Evolutionary conservation across 2,888 invertebrate genomes (phyloP).

Genomic region (Mamestra brassicae): DNA sequence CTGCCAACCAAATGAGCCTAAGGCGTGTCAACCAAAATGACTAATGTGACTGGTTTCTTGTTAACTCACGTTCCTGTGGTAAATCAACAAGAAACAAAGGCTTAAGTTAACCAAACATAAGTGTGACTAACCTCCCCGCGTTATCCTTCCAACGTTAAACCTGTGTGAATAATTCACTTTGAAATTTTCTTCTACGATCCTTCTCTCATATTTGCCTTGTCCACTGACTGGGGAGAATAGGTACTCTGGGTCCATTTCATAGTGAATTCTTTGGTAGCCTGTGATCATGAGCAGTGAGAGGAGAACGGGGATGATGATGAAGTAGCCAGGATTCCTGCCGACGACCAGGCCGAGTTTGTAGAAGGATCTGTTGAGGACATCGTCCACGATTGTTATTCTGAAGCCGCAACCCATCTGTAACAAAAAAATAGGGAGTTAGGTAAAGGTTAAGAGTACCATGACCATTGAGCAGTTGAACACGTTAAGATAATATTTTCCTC

Average conservation of each 20-base stretch:
- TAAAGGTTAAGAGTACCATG: too few species aligned
- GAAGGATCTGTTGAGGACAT: conserved; percentile 94
- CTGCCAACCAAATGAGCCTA: not conserved
- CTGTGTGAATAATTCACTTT: conserved; percentile 96
- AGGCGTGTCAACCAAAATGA: conserved; percentile 28
- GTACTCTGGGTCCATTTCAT: conserved; percentile 98
- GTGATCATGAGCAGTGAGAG: conserved; percentile 95
- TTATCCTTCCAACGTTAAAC: conserved; percentile 97
- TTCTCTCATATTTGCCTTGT: conserved; percentile 95
- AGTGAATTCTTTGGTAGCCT: conserved; percentile 96
- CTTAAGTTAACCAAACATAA: conserved; percentile 2
- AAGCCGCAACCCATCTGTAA: conserved; percentile 94
- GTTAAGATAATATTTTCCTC: too few species aligned
- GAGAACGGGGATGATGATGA: conserved; percentile 96
- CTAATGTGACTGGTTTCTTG: conserved; percentile 34
- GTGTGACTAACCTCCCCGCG: conserved; percentile 93
- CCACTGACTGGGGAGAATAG: conserved; percentile 97
- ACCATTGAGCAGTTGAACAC: too few species aligned
- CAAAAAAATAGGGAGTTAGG: conserved; percentile 53
- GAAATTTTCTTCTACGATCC: conserved; percentile 95
- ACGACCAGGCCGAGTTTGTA: conserved; percentile 95
- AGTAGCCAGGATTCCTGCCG: conserved; percentile 96
- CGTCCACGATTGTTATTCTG: conserved; percentile 94
- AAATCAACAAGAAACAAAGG: conserved; percentile 27
- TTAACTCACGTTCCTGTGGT: conserved; percentile 16